A percentile compares a stretch with the other conserved stretches of the same genome.
Conservation (phyloP, 2,797 vertebrate species). For the Catamblyrhynchus diadema region DNA sequence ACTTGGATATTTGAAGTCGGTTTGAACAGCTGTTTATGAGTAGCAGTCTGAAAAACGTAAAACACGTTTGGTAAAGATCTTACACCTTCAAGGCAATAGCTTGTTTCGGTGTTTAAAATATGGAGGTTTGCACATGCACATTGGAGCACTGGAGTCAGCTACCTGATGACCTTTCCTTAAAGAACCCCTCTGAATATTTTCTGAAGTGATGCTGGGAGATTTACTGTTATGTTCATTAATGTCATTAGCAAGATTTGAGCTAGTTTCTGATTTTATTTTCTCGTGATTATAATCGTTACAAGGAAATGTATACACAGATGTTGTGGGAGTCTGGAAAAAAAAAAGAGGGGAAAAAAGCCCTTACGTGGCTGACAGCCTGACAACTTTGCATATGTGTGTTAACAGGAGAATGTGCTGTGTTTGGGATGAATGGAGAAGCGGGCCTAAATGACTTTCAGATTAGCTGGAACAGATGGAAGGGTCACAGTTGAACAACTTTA, state of each 20-base stretch:
- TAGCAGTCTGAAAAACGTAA: neutral
- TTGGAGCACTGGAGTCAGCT: neutral
- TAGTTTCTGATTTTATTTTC: neutral
- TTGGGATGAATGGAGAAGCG: conserved; percentile 77
- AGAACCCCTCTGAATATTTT: neutral
- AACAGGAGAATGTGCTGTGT: conserved; percentile 80
- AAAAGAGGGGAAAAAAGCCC: neutral
- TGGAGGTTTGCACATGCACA: neutral
- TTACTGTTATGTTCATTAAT: neutral
- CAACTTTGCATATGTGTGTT: conserved; percentile 83
- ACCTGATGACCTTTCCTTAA: neutral
- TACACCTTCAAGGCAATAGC: neutral
- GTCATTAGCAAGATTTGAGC: neutral
- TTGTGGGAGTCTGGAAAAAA: conserved; percentile 59
- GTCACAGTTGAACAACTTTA: conserved; percentile 90
- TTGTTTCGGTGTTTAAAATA: neutral
- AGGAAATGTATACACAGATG: conserved; percentile 74
- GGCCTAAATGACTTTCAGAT: conserved; percentile 87
- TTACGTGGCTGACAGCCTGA: conserved; percentile 74
- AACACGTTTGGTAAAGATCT: neutral
- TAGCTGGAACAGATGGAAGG: conserved; percentile 90
- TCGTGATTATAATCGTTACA: neutral
- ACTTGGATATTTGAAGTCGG: neutral
- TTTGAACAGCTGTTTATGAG: neutral
- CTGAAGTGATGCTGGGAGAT: neutral